Conservation (phyloP, 1,140 invertebrate genomes). For the Apis mellifera region DNA sequence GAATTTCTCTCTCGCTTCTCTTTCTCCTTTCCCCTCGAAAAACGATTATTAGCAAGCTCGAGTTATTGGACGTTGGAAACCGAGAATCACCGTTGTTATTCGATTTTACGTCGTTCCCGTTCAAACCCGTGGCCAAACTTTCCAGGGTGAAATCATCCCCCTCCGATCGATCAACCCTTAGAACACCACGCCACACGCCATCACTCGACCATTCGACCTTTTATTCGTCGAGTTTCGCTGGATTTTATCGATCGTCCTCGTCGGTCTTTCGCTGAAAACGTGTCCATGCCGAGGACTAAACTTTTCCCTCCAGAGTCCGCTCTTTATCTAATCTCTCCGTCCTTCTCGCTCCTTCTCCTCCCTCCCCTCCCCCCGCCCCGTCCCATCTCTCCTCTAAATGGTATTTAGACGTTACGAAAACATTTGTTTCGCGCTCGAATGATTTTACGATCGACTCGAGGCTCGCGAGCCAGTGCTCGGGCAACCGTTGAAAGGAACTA, state of each 20-base stretch:
- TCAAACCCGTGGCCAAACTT: constrained; percentile 15
- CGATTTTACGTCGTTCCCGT: constrained; percentile 40
- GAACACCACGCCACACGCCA: constrained; percentile 51
- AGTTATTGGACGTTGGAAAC: constrained; percentile 9
- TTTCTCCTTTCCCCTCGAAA: not conserved
- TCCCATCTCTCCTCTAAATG: not conserved
- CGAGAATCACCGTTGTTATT: constrained; percentile 2
- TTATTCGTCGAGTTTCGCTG: constrained; percentile 49
- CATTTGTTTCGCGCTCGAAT: not conserved
- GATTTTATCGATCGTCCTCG: constrained; percentile 58
- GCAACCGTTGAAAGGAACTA: too few species aligned
- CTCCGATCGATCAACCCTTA: constrained; percentile 58
- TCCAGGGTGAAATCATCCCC: constrained; percentile 33
- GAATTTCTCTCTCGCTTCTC: not conserved
- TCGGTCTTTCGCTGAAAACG: constrained; percentile 50
- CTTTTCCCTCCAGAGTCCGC: constrained; percentile 7
- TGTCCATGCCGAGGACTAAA: constrained; percentile 18
- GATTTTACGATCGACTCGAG: too few species aligned
- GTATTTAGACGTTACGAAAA: constrained; percentile 25
- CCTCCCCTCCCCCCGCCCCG: not conserved
- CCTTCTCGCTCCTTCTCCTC: not conserved
- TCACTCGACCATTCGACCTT: constrained; percentile 60
- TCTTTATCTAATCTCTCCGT: constrained; percentile 13
- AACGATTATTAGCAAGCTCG: constrained; percentile 17
- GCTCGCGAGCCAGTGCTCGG: not conserved